Evolutionary conservation across 2,888 invertebrate species (phyloP).

Genomic region (Andrena flavipes): DNA sequence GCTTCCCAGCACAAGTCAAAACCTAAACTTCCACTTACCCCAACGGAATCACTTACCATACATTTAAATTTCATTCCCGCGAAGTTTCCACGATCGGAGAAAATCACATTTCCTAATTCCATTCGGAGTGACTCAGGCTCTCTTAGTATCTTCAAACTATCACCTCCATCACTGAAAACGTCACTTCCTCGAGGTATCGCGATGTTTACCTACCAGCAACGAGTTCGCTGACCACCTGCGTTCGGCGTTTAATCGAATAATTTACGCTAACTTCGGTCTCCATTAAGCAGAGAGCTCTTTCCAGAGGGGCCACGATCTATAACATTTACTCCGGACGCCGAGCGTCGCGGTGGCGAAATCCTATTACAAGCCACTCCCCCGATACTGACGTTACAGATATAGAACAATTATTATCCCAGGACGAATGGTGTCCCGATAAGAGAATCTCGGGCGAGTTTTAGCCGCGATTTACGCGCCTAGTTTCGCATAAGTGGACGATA

Average conservation of each 20-base stretch:
- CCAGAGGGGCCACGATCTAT: slow-evolving; percentile 1
- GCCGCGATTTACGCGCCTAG: slow-evolving; percentile 57
- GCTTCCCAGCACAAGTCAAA: too few species aligned
- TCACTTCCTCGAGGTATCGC: slow-evolving; percentile 3
- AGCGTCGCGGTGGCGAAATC: slow-evolving; percentile 20
- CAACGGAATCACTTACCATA: not conserved
- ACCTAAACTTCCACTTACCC: too few species aligned
- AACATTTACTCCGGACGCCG: slow-evolving; percentile 24
- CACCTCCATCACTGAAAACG: not conserved
- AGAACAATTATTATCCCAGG: slow-evolving; percentile 45
- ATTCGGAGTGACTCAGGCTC: not conserved
- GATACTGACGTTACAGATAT: slow-evolving; percentile 15
- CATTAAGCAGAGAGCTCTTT: not conserved
- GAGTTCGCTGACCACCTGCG: not conserved
- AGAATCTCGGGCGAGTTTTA: slow-evolving; percentile 47
- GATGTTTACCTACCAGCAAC: not conserved
- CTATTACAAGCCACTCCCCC: slow-evolving; percentile 19
- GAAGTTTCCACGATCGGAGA: not conserved
- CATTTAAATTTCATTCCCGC: not conserved
- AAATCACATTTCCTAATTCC: slow-evolving; percentile 1
- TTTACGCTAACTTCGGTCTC: not conserved
- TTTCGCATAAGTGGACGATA: slow-evolving; percentile 58
- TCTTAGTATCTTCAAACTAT: not conserved
- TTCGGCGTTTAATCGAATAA: slow-evolving; percentile 16
- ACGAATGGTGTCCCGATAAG: slow-evolving; percentile 55